A percentile compares a stretch with the other conserved stretches of the same genome.
phyloP scores from a whole-genome alignment of 2,113 vertebrate species.

The Tupaia chinensis region DNA sequence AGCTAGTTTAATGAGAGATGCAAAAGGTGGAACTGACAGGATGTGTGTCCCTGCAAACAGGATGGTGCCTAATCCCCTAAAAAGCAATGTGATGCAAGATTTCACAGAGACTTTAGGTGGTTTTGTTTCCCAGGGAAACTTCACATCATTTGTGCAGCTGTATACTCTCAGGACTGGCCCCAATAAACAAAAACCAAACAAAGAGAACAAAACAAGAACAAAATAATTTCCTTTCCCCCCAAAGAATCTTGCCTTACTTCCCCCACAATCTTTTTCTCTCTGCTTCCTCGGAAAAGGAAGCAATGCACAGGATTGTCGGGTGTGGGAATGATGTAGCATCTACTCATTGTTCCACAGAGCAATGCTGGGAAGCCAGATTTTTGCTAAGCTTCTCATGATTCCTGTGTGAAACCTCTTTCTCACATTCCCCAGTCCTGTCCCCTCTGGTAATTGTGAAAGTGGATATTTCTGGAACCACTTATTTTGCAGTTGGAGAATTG shows the following conservation, averaged over 20 bases:
- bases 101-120: slow-evolving; percentile 39
- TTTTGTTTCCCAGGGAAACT: slow-evolving; percentile 57
- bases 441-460: not conserved
- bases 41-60: not conserved
- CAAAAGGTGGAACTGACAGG: not conserved
- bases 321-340: not conserved
- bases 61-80: slow-evolving; percentile 10
- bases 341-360: not conserved
- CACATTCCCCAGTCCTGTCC: not conserved
- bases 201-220: not conserved
- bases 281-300: slow-evolving; percentile 5
- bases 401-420: not conserved
- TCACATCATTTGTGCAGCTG: not conserved
- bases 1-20: not conserved
- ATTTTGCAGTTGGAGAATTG: not conserved
- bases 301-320: not conserved
- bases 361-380: not conserved
- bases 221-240: not conserved
- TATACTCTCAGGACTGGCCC: not conserved
- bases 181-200: not conserved
- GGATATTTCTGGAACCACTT: not conserved
- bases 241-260: not conserved
- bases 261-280: not conserved
- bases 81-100: slow-evolving; percentile 7
- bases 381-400: not conserved